Evolutionary conservation across 2,888 invertebrate species (phyloP).

Genomic region (Cephus spinipes): DNA sequence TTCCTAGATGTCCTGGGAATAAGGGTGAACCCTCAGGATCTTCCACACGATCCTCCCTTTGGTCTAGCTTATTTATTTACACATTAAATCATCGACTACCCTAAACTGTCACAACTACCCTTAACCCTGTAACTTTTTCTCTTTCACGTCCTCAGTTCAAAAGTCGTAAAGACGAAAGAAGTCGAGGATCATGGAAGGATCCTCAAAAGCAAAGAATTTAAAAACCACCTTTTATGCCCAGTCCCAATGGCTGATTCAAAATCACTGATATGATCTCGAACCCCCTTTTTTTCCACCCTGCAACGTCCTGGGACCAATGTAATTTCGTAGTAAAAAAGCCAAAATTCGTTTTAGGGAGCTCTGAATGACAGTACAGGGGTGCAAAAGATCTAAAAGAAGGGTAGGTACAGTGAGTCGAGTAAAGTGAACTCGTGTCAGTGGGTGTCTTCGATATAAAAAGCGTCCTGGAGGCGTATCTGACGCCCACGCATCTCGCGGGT

Average conservation of each 20-base stretch:
- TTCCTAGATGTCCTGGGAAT: neutral
- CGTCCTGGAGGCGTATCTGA: slow-evolving; percentile 57
- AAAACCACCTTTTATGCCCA: neutral
- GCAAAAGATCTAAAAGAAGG: neutral
- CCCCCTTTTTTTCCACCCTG: neutral
- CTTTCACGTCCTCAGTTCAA: neutral
- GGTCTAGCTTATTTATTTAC: neutral
- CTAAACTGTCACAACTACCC: neutral
- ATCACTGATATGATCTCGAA: neutral
- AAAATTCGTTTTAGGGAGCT: neutral
- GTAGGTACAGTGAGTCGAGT: neutral
- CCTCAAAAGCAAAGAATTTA: neutral
- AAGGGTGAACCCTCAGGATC: neutral
- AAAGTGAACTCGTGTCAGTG: neutral
- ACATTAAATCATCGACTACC: neutral
- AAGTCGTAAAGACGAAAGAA: neutral
- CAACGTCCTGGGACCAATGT: neutral
- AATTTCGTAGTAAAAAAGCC: neutral
- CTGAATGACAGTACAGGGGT: neutral
- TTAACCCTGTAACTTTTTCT: neutral
- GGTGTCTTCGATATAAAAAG: slow-evolving; percentile 21
- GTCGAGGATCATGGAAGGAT: neutral
- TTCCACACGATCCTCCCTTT: neutral
- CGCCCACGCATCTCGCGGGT: slow-evolving; percentile 62
- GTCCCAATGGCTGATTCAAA: neutral